A percentile compares a stretch with the other conserved stretches of the same genome.
These are phyloP conservation scores for Rotaria sp. DNA, from an alignment of 2,888 invertebrate species.

Conservation along the genomic window DNA sequence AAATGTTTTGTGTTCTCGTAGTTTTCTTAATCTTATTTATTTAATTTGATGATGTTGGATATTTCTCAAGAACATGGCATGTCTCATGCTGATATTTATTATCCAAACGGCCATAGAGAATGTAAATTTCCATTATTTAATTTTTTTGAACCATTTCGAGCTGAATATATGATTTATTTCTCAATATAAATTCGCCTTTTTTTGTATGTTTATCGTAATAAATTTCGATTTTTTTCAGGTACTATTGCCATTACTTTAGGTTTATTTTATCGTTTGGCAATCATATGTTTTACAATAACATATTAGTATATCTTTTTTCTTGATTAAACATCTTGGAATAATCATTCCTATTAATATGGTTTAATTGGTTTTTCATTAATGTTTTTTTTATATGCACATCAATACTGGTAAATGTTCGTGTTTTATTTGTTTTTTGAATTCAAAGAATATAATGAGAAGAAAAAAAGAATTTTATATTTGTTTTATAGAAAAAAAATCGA, in stretches of 20 bases:
- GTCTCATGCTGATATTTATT: constrained; percentile 66
- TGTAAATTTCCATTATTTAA: constrained; percentile 81
- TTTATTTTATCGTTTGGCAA: constrained; percentile 65
- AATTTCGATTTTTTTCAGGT: constrained; percentile 57
- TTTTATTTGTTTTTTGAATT: background rate
- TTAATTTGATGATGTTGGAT: background rate
- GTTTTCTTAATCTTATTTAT: too few species aligned
- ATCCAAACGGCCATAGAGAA: constrained; percentile 66
- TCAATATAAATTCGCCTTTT: constrained; percentile 62
- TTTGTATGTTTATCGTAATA: constrained; percentile 42
- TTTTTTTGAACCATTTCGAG: constrained; percentile 62
- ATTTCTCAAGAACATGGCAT: constrained; percentile 70
- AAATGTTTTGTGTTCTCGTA: too few species aligned
- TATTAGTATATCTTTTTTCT: constrained; percentile 82
- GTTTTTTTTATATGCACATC: constrained; percentile 68
- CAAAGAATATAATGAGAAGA: too few species aligned
- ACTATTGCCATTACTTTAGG: constrained; percentile 75
- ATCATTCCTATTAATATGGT: constrained; percentile 84
- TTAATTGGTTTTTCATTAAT: constrained; percentile 67
- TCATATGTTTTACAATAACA: constrained; percentile 64
- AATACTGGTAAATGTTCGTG: constrained; percentile 64
- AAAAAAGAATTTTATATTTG: background rate
- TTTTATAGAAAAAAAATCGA: background rate
- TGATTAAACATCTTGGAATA: constrained; percentile 85
- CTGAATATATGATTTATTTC: constrained; percentile 75